Conservation (phyloP, 2,888 invertebrate genomes). For the Branchellion lobata region DNA sequence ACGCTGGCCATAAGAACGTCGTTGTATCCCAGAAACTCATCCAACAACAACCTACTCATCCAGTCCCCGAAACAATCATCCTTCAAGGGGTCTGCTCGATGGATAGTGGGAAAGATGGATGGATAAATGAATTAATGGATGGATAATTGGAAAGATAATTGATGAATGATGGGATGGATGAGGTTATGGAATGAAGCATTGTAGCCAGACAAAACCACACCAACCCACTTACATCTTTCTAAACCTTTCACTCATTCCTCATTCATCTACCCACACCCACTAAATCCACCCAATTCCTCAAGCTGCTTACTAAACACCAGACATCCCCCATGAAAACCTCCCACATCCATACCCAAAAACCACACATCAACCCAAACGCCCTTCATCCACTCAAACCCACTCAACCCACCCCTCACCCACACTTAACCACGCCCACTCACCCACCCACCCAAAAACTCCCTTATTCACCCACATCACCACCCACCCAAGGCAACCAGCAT, state of each 20-base stretch:
- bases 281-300: too few relatives aligned
- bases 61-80: constrained; percentile 91
- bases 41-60: constrained; percentile 83
- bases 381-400: constrained; percentile 60
- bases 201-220: too few relatives aligned
- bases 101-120: neutral
- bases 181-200: too few relatives aligned
- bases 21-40: constrained; percentile 92
- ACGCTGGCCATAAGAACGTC: constrained; percentile 95
- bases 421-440: neutral
- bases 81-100: constrained; percentile 75
- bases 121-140: neutral
- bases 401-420: neutral
- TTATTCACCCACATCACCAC: constrained; percentile 43
- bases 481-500: constrained; percentile 64
- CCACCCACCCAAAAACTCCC: neutral
- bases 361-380: neutral
- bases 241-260: too few relatives aligned
- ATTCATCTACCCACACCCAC: too few relatives aligned
- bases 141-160: too few relatives aligned
- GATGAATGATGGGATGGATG: too few relatives aligned
- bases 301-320: too few relatives aligned
- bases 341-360: neutral
- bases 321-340: neutral
- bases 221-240: too few relatives aligned